phyloP scores from a whole-genome alignment of 2,888 invertebrate genomes.

The Parthenolecanium corni region DNA sequence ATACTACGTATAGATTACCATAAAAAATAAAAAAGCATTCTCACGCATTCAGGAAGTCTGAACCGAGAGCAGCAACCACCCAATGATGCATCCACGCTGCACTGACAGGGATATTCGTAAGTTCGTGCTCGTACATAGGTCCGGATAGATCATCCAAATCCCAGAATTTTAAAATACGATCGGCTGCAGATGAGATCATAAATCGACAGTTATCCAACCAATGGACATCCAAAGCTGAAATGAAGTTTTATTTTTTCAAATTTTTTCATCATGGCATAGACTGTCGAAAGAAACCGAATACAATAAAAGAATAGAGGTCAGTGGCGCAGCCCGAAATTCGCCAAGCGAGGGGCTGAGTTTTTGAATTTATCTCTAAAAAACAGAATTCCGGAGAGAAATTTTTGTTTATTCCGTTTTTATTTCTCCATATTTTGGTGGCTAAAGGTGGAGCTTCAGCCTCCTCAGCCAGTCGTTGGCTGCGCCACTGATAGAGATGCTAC shows the following conservation, averaged over 20 bases:
- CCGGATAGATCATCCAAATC: slow-evolving; percentile 26
- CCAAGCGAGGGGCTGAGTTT: too few relatives aligned
- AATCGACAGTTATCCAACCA: slow-evolving; percentile 14
- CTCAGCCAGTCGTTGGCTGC: too few relatives aligned
- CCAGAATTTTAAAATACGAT: slow-evolving; percentile 18
- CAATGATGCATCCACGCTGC: slow-evolving; percentile 20
- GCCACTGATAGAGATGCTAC: too few relatives aligned
- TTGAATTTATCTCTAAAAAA: not conserved
- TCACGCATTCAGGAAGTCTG: not conserved
- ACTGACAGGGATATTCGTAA: not conserved
- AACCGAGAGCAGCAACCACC: slow-evolving; percentile 7
- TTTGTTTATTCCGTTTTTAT: too few relatives aligned
- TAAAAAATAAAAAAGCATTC: not conserved
- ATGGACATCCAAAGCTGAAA: slow-evolving; percentile 16
- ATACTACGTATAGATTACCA: too few relatives aligned
- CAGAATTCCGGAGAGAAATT: too few relatives aligned
- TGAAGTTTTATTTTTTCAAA: not conserved
- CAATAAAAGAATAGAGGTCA: too few relatives aligned
- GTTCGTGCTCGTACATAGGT: slow-evolving; percentile 13
- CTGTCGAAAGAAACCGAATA: too few relatives aligned
- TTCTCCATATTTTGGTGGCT: too few relatives aligned
- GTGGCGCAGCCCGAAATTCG: too few relatives aligned
- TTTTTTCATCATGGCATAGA: too few relatives aligned
- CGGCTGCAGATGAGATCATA: slow-evolving; percentile 9
- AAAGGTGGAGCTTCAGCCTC: too few relatives aligned